phyloP scores from a whole-genome alignment of 1,140 invertebrate species.

The Proales similis region DNA sequence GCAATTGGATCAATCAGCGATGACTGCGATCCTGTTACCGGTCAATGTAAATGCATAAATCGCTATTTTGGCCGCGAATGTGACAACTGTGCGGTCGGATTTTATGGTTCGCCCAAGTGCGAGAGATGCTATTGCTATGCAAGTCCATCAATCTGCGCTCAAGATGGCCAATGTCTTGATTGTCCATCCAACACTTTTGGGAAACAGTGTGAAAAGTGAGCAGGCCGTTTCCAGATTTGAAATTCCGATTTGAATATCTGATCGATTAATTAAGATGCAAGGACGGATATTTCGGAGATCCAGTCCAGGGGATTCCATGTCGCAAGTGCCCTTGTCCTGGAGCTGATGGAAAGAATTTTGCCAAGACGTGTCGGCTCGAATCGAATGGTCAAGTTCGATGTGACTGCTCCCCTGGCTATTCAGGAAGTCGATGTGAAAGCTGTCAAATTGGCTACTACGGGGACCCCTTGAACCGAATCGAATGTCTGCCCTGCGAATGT shows the following conservation, averaged over 20 bases:
- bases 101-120: slow-evolving; percentile 92
- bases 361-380: slow-evolving; percentile 76
- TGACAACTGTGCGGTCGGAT: slow-evolving; percentile 85
- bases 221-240: too few species aligned
- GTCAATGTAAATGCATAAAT: slow-evolving; percentile 44
- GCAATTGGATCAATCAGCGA: slow-evolving; percentile 75
- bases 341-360: slow-evolving; percentile 71
- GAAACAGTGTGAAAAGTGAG: slow-evolving; percentile 84
- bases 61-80: slow-evolving; percentile 88
- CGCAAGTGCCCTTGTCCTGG: slow-evolving; percentile 88
- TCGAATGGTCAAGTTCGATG: slow-evolving; percentile 77
- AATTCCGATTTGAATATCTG: too few species aligned
- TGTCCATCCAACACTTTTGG: slow-evolving; percentile 82
- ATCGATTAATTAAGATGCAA: too few species aligned
- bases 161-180: slow-evolving; percentile 75
- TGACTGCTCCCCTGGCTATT: slow-evolving; percentile 80
- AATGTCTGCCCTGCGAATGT: slow-evolving; percentile 79
- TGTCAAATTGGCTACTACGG: slow-evolving; percentile 85
- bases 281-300: slow-evolving; percentile 92
- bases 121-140: slow-evolving; percentile 89
- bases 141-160: slow-evolving; percentile 81
- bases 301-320: slow-evolving; percentile 80
- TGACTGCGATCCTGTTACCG: slow-evolving; percentile 57
- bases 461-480: slow-evolving; percentile 59
- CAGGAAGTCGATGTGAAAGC: slow-evolving; percentile 71